Base-by-base conservation (phyloP, 2,888 invertebrate species). In the Lithophane ornitopus region DNA sequence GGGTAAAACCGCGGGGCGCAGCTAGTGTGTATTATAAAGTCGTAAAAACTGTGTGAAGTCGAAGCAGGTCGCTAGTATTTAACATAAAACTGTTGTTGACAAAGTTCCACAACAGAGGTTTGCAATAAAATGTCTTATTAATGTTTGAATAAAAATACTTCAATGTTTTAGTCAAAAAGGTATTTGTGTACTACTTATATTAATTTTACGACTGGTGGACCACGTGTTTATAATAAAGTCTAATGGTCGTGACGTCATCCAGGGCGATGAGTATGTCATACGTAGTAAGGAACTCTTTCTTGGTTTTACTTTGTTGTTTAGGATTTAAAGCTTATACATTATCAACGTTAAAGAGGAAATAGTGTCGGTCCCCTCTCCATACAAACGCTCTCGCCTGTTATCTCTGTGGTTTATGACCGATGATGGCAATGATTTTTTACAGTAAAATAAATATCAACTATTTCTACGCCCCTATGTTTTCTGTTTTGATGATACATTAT, bases 201-300 rank as follows among this genome's bases (percentile, higher is more conserved):
- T n/a, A 52, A 52, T 79, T 78, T 78, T 62, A 78, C 80, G 80
- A 78, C 67, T 26, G 6, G 3, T 63, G 9, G 65, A 73, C 66
- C 78, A 78, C 79, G 74, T 78, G 78, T 78, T 62, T 44, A 52
- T 62, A 79, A 79, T 79, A 79, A 79, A 73, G 46, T 73, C 28
- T 78, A 54, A 66, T 49, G 34, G 22, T 34, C 7, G 44, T 73
- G 56, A 41, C 56, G 63, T 65, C 58, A 65, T 56, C 2, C 4
- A 28, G 14, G 9, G 46, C 22, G 44, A 19, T 70, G 34, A 44
- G 22, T 63, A 16, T 49, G 34, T 34, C 56, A 14, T 28, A n/a
- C 0, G 11, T n/a, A 44, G 28, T 49, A 39, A 8, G 19, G 39
- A 19, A 26, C 14, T 34, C 11, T 0, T 8, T 56, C 46, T 74